phyloP scores from a whole-genome alignment of 2,113 vertebrate species.

The Apodemus speciosus region DNA sequence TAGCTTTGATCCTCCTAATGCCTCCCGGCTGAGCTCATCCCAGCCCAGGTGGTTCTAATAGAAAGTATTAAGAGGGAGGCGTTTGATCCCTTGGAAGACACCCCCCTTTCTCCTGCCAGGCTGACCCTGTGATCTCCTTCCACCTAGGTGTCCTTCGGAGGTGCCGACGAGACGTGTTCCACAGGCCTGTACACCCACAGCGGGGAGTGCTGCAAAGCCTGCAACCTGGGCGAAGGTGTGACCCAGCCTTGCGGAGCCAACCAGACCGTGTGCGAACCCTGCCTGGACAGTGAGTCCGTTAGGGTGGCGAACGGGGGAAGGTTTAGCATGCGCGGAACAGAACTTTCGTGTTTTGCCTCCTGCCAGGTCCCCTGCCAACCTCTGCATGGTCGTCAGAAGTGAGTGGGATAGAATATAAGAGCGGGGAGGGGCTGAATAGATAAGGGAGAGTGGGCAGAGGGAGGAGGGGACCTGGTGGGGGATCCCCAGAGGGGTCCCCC shows the following conservation, averaged over 20 bases:
- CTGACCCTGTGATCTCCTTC: conserved; percentile 61
- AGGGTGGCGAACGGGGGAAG: fast-evolving
- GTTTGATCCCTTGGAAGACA: conserved; percentile 52
- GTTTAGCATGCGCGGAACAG: background rate
- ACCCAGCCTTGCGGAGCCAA: conserved; percentile 87
- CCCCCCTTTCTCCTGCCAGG: background rate
- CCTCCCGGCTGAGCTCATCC: conserved; percentile 73
- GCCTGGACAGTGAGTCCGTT: conserved; percentile 95
- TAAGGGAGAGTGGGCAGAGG: background rate
- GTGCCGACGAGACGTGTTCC: conserved; percentile 82
- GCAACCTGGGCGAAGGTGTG: conserved; percentile 95
- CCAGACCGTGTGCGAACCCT: conserved; percentile 93
- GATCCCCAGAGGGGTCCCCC: background rate
- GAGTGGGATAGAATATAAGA: background rate
- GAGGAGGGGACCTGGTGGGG: conserved; percentile 32
- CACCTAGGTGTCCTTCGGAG: conserved; percentile 74
- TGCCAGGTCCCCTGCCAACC: background rate
- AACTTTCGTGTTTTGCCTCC: background rate
- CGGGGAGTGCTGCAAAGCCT: conserved; percentile 93
- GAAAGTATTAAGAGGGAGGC: conserved; percentile 21
- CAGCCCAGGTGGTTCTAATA: conserved; percentile 78
- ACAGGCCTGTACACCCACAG: conserved; percentile 85
- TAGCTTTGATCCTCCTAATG: conserved; percentile 69
- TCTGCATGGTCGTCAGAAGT: background rate
- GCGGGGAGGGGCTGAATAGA: background rate